Base-by-base conservation (phyloP, 2,113 vertebrate genomes). In the Atherinomorus stipes region DNA sequence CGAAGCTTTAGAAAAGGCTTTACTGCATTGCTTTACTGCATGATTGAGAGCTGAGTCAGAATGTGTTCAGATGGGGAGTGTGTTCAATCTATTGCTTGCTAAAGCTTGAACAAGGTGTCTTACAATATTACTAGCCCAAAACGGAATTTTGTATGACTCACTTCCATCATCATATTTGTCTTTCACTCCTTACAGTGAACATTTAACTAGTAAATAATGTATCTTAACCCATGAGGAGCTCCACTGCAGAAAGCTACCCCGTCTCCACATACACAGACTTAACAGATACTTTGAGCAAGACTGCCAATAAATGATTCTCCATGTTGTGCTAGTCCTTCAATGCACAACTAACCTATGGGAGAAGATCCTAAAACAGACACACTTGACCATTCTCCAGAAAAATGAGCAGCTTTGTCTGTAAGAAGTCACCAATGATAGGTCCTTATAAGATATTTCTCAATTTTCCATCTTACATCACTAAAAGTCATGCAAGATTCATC, bases 401-500 rank as follows among this genome's bases (percentile, higher is more conserved):
- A 47, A 47, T 22, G 23, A 58, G 38, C n/a, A 49, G 53, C 52
- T 60, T 37, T 47, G 50, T 61, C 60, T 58, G 60, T 63, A 61
- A 40, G 54, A 78, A 67, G 45, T 60, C 70, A 66, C 23, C 23
- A 70, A 15, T 26, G 8, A 64, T 82, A 65, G 64, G 26, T 16
- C 51, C 56, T 28, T 57, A 16, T 57, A 60, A 78, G 47, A 65
- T 31, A 72, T 64, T 80, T 45, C 63, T 78, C 26, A 51, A 42
- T 72, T 56, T 47, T 21, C 51, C 61, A 7, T 75, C 64, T 76
- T 79, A 64, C 68, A 61, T 85, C 59, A 22, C 64, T 65, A 50
- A 7, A 60, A 78, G 68, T 84, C 88, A 89, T 80, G 64, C 74
- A 86, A 84, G 78, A 84, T 84, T 88, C 73, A 84, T 74, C 37